Evolutionary conservation across 2,797 vertebrate genomes (phyloP), one percentile per base, ranked within the genome.

Genomic region (Urophycis tenuis): DNA sequence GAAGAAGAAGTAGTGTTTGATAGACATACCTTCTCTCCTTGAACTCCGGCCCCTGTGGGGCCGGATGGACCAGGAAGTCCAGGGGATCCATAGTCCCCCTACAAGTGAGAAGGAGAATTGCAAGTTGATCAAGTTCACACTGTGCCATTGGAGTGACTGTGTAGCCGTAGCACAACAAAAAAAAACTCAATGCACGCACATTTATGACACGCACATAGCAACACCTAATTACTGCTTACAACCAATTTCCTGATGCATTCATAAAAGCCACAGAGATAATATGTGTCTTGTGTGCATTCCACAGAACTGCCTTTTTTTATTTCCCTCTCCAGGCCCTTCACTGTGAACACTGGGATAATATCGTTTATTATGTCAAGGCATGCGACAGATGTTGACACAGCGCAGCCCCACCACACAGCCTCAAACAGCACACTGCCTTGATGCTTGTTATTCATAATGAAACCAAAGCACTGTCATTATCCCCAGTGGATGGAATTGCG

Each of bases 31-130:
- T 95, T 97, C 77, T 96, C 93, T 80, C 95, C 94, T 88, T 95
- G 94, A 79, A 95, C 92, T 72, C 94, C 95, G 76, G 80, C 60
- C 79, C 94, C 94, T 84, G 93, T 85, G 83, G 92, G 89, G 79
- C 96, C 95, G 75, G 89, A 19, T 34, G 88, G 89, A 34, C 96
- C 95, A 7, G 93, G 92, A 90, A 93, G 88, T 80, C 95, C 95
- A 74, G 94, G 92, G 81, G 93, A 89, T 78, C 93, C 95, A 41
- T 94, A 90, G 53, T 96, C 94, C 79, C 95, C 93, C 95, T 96
- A 79, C 22, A 77, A 31, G 49, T 77, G 31, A 10, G 74, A 15
- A 81, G 5, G 33, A 83, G 25, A 83, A 82, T 33, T 17, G 39
- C 4, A 78, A 12, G 41, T 76, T 75, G 82, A 81, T 74, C 22